Percentiles rank a stretch among this genome's conserved stretches.
Conservation (phyloP, 2,113 vertebrate genomes). For the Lophochroa leadbeateri region DNA sequence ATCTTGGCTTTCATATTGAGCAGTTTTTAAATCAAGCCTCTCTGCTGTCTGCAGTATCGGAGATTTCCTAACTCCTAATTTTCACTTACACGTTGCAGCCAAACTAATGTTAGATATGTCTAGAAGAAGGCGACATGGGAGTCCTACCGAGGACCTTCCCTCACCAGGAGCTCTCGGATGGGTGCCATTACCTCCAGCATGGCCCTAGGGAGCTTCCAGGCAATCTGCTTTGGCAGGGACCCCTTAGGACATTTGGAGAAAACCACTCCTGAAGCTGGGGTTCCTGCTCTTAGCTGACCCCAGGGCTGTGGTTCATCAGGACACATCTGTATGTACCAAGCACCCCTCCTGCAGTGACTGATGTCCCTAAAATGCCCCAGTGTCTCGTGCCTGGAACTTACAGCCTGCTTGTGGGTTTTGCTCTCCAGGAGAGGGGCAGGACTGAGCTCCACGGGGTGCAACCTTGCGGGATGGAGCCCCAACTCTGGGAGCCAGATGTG, state of each 20-base stretch:
- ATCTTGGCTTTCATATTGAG: not conserved
- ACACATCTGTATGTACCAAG: not conserved
- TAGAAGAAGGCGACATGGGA: not conserved
- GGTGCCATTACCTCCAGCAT: not conserved
- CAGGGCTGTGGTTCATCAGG: not conserved
- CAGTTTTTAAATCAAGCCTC: not conserved
- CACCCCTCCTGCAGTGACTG: not conserved
- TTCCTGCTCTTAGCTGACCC: not conserved
- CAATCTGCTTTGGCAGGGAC: not conserved
- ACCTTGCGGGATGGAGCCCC: not conserved
- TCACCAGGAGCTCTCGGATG: fast-evolving
- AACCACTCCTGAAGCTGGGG: not conserved
- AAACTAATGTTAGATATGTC: not conserved
- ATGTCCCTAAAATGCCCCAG: not conserved
- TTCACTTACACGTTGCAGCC: fast-evolving
- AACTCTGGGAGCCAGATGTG: not conserved
- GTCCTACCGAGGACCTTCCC: not conserved
- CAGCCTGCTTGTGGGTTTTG: not conserved
- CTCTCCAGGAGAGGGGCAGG: not conserved
- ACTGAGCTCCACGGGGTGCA: not conserved
- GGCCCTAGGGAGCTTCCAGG: not conserved
- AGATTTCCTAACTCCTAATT: not conserved
- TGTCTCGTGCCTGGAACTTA: not conserved
- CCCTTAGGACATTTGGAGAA: not conserved
- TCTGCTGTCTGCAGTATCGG: not conserved